Evolutionary conservation across 2,113 vertebrate species (phyloP), one percentile per base, ranked within the genome.

Genomic region (Thermophis baileyi): DNA sequence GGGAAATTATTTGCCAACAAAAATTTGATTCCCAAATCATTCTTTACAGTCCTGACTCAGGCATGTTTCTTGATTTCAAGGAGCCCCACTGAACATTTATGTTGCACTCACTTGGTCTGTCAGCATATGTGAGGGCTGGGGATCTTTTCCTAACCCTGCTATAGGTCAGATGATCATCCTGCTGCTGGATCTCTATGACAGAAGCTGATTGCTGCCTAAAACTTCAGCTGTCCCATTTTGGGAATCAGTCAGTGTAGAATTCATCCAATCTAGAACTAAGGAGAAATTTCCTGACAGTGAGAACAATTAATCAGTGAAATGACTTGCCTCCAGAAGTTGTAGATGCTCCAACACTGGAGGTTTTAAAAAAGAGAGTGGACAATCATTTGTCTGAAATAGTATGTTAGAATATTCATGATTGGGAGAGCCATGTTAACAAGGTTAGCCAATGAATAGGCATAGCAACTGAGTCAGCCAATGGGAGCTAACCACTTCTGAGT

Each of bases 181-280:
- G 9, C 57, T 60, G 57, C 25, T 27, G 25, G 25, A 63, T 9
- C 1, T 30, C 27, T 63, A 27, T 27, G 9, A 63, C 9, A 63
- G 27, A 24, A 16, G 27, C 25, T 63, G 57, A 63, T 30, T 30
- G 57, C 27, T 63, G 54, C 22, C 54, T 1, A 96, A 93, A 96
- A 96, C 94, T 96, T 95, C 93, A 97, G 94, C 49, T 97, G 95
- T 87, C 96, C 97, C 85, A 88, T 93, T 98, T 97, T 94, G 97
- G 96, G 90, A 97, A 98, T 46, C 94, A 97, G 2, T 24, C 22
- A 55, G 25, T 0, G 0, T 55, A 24, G 22, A 55, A 55, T 55
- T 24, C 54, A 55, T 55, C 22, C 22, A 55, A 8, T 4, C 22
- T 55, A 55, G 54, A 55, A 51, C 14, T 51, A 16, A 55, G 54